Base-by-base conservation (phyloP, 1,140 invertebrate species). In the Contarinia nasturtii region DNA sequence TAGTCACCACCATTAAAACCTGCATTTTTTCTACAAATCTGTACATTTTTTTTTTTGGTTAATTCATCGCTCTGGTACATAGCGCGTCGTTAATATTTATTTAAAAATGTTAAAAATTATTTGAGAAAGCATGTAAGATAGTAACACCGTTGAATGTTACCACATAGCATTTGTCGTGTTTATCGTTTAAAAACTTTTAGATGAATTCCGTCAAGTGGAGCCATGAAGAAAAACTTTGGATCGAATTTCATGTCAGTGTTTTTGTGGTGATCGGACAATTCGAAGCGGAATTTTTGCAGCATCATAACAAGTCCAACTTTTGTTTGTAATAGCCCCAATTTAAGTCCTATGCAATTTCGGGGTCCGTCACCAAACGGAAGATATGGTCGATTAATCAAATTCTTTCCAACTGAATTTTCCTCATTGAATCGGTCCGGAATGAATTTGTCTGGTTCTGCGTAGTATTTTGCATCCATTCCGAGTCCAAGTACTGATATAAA, bases 241-340 rank as follows among this genome's bases (percentile, higher is more conserved):
- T 18, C 17, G 37, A 40, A 40, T 40, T 40, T 14, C 14, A 40
- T 40, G 17, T 40, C 37, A 12, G 37, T 27, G 10, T 27, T 27
- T 27, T 27, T 27, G 27, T 10, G 4, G 3, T n/a, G 4, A 3
- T 18, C 37, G 37, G 37, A 4, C 14, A 40, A 40, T 15, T 40
- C 37, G 14, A 5, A 40, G 3, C 37, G 37, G 17, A 59, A 71
- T 11, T 66, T 54, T 38, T 59, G 54, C 8, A 73, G 40, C 42
- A 71, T 45, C 2, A 57, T 52, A 11, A 64, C 58, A 4, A 73
- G 44, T 21, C 72, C 70, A 20, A 77, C 56, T 58, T 78, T 75
- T 2, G 71, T 67, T 55, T 77, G 69, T 51, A 77, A 58, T 41
- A 72, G 58, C 8, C 72, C 76, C 51, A 80, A 75, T 46, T 76